Conservation (phyloP, 2,888 invertebrate species). For the Zhengitettix transpicula region DNA sequence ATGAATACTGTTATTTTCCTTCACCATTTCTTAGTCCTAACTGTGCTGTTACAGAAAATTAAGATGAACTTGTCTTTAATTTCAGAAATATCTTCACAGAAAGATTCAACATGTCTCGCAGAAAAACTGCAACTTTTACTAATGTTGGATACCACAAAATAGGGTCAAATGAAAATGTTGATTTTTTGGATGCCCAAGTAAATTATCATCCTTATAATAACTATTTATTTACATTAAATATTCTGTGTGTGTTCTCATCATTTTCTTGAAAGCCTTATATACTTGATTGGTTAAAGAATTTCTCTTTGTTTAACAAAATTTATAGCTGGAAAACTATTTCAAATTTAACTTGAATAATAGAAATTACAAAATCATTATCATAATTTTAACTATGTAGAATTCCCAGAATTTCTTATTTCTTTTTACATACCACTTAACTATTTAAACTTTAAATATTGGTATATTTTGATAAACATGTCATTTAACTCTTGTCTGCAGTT, state of each 20-base stretch:
- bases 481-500: constrained; percentile 20
- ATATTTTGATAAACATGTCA: neutral
- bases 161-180: neutral
- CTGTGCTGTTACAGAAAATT: too few relatives aligned
- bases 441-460: too few relatives aligned
- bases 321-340: too few relatives aligned
- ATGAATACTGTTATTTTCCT: too few relatives aligned
- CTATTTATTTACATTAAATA: neutral
- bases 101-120: neutral
- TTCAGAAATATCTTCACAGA: too few relatives aligned
- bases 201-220: neutral
- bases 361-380: neutral
- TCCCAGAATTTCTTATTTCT: too few relatives aligned
- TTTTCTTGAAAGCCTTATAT: neutral
- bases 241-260: neutral
- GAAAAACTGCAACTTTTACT: neutral
- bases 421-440: too few relatives aligned
- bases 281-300: neutral
- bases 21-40: too few relatives aligned
- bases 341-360: neutral
- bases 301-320: too few relatives aligned
- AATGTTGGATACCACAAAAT: neutral
- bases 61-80: too few relatives aligned
- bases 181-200: neutral
- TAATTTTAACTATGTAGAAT: neutral